These are phyloP conservation scores for Pelecanus crispus DNA, from an alignment of 2,113 vertebrate species.

Conservation along the genomic window DNA sequence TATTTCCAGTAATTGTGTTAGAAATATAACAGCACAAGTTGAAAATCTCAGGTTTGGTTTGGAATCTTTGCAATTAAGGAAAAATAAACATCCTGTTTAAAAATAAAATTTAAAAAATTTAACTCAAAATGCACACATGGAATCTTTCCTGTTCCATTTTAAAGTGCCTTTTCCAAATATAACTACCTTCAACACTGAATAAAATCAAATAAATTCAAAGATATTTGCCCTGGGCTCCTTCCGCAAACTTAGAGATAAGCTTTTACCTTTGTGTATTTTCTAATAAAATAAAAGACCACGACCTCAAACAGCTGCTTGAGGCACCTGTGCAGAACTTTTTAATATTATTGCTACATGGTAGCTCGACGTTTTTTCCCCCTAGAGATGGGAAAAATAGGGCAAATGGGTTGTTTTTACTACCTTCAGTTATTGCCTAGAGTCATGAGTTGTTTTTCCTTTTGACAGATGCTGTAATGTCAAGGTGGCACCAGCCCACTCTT, in stretches of 20 bases:
- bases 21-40: background rate
- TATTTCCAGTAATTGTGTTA: background rate
- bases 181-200: background rate
- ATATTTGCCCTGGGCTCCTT: background rate
- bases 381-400: background rate
- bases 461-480: constrained; percentile 19
- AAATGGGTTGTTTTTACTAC: constrained; percentile 17
- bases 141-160: background rate
- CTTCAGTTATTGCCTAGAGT: constrained; percentile 14
- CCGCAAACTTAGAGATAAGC: background rate
- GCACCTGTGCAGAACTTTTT: background rate
- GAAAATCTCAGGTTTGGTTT: background rate
- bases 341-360: constrained; percentile 20
- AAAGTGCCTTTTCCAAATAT: background rate
- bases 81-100: background rate
- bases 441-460: constrained; percentile 28
- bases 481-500: background rate
- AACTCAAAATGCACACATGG: background rate
- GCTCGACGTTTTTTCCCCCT: background rate
- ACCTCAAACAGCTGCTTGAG: background rate
- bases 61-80: background rate
- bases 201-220: background rate
- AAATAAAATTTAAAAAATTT: background rate
- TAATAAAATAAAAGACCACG: background rate
- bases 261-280: background rate